These are phyloP conservation scores for Australoheros scitulus DNA, from an alignment of 2,113 vertebrate species.

Conservation along the genomic window DNA sequence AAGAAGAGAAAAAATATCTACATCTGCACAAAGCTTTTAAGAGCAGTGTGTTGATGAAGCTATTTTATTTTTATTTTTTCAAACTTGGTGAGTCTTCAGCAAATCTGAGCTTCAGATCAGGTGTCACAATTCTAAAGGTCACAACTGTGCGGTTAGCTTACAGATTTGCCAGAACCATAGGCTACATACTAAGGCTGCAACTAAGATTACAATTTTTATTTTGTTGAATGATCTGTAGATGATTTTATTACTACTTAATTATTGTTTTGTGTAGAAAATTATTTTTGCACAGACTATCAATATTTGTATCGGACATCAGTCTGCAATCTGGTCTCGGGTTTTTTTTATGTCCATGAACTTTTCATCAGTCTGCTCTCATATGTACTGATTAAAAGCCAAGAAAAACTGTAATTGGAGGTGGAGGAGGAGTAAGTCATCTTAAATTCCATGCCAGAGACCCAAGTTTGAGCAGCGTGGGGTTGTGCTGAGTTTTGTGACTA, in stretches of 20 bases:
- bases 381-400: too few relatives aligned
- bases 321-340: not conserved
- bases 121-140: not conserved
- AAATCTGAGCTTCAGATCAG: constrained; percentile 16
- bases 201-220: not conserved
- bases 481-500: too few relatives aligned
- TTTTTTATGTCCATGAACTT: too few relatives aligned
- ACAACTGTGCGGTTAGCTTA: not conserved
- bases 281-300: not conserved
- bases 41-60: not conserved
- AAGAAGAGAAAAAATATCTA: not conserved
- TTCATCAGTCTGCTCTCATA: too few relatives aligned
- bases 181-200: not conserved
- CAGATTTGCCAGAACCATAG: not conserved
- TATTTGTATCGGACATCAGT: not conserved
- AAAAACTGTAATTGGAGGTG: too few relatives aligned
- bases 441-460: too few relatives aligned
- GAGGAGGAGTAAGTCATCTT: too few relatives aligned
- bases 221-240: not conserved
- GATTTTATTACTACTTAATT: not conserved
- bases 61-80: not conserved
- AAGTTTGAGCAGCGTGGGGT: too few relatives aligned
- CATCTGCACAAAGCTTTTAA: constrained; percentile 4
- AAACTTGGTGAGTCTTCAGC: not conserved
- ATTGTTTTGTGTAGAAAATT: not conserved